These are phyloP conservation scores for Anomalospiza imberbis DNA, from an alignment of 2,797 vertebrate species.

Conservation along the genomic window DNA sequence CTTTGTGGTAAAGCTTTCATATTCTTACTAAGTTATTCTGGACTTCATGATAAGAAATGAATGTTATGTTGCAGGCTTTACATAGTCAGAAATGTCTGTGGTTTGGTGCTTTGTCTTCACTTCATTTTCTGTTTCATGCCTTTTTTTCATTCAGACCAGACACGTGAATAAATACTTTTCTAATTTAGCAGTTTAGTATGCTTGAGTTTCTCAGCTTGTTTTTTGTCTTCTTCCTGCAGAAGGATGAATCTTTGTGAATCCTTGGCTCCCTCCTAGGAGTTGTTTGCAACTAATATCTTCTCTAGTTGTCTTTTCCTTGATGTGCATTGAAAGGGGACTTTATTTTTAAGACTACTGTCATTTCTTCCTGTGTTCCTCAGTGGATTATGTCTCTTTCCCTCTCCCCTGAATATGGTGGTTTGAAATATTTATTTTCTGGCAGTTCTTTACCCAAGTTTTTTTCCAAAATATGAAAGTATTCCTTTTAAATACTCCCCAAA, in stretches of 20 bases:
- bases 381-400: not conserved
- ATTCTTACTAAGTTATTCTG: not conserved
- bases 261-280: not conserved
- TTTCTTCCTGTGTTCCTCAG: not conserved
- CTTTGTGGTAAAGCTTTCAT: not conserved
- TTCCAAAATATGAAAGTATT: not conserved
- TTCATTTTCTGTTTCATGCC: not conserved
- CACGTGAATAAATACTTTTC: not conserved
- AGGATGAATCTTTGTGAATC: not conserved
- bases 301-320: not conserved
- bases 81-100: not conserved
- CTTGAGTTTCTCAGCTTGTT: constrained; percentile 1
- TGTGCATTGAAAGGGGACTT: not conserved
- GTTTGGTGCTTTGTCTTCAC: not conserved
- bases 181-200: not conserved
- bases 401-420: not conserved
- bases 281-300: not conserved
- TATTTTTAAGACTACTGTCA: not conserved
- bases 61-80: not conserved
- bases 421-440: not conserved
- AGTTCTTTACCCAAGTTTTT: not conserved
- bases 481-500: not conserved
- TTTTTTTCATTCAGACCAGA: not conserved
- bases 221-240: not conserved
- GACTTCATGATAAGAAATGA: not conserved